These are phyloP conservation scores for Linurgus olivaceus DNA, from an alignment of 2,797 vertebrate genomes.

Conservation along the genomic window DNA sequence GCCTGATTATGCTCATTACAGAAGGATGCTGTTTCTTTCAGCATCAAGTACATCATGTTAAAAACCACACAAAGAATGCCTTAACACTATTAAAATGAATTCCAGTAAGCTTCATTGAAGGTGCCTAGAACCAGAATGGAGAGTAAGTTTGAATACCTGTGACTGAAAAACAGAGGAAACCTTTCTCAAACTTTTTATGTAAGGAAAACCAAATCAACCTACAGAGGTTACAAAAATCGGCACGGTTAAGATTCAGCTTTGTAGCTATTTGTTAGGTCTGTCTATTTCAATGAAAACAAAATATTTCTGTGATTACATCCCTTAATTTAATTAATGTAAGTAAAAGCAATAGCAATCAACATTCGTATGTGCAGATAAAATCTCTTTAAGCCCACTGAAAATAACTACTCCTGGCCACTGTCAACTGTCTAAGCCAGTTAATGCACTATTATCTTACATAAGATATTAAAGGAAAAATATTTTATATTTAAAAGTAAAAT, in stretches of 20 bases:
- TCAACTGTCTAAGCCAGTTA: neutral
- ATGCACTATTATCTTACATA: neutral
- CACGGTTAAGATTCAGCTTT: neutral
- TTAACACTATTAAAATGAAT: neutral
- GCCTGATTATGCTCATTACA: neutral
- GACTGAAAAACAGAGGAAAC: neutral
- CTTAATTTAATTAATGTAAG: slow-evolving; percentile 4
- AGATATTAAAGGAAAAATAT: neutral
- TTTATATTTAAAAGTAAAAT: neutral
- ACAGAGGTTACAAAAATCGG: neutral
- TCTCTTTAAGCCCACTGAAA: neutral
- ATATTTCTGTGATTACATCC: neutral
- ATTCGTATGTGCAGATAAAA: neutral
- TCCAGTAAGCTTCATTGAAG: neutral
- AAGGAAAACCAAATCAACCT: neutral
- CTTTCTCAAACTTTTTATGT: neutral
- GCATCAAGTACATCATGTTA: neutral
- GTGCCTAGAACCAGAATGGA: neutral
- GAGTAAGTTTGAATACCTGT: neutral
- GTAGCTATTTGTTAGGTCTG: neutral
- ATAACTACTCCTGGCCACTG: neutral
- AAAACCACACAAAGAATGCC: neutral
- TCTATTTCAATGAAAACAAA: neutral
- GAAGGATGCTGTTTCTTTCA: neutral
- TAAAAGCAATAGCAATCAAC: neutral